These are phyloP conservation scores for Pseudorhombus dupliciocellatus DNA, from an alignment of 2,113 vertebrate species.

Conservation along the genomic window DNA sequence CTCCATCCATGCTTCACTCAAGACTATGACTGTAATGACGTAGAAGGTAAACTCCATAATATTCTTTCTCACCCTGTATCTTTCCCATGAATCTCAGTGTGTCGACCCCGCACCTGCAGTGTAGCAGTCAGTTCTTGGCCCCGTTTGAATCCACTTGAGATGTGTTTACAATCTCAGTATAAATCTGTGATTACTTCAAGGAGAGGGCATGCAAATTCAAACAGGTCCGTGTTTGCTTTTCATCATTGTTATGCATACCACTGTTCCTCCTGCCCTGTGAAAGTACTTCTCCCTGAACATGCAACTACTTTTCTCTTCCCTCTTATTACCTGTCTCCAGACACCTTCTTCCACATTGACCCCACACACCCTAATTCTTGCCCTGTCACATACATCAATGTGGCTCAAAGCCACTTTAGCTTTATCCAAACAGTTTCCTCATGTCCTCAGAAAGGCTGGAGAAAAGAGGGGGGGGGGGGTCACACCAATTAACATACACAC, in stretches of 20 bases:
- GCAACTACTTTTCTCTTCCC: constrained; percentile 39
- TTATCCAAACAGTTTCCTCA: constrained; percentile 67
- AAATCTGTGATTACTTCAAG: constrained; percentile 60
- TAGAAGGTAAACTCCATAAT: constrained; percentile 80
- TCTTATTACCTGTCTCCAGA: constrained; percentile 62
- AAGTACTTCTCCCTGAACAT: constrained; percentile 38
- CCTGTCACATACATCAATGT: constrained; percentile 63
- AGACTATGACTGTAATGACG: constrained; percentile 81
- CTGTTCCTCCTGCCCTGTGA: constrained; percentile 44
- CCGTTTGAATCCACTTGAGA: constrained; percentile 66
- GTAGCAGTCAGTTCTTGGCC: constrained; percentile 42
- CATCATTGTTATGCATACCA: constrained; percentile 58
- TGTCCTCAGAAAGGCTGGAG: constrained; percentile 52
- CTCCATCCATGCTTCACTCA: constrained; percentile 82
- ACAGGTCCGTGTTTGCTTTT: constrained; percentile 58
- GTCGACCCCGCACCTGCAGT: constrained; percentile 42
- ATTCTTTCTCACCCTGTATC: constrained; percentile 62
- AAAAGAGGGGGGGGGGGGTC: constrained; percentile 12
- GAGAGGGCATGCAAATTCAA: constrained; percentile 72
- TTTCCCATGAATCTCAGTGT: constrained; percentile 51
- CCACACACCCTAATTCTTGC: constrained; percentile 46
- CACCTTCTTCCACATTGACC: constrained; percentile 57
- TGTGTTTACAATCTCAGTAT: constrained; percentile 41
- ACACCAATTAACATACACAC: neutral
- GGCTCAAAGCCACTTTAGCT: constrained; percentile 69